These are phyloP conservation scores for Alces alces DNA, from an alignment of 2,113 vertebrate genomes.

Conservation along the genomic window DNA sequence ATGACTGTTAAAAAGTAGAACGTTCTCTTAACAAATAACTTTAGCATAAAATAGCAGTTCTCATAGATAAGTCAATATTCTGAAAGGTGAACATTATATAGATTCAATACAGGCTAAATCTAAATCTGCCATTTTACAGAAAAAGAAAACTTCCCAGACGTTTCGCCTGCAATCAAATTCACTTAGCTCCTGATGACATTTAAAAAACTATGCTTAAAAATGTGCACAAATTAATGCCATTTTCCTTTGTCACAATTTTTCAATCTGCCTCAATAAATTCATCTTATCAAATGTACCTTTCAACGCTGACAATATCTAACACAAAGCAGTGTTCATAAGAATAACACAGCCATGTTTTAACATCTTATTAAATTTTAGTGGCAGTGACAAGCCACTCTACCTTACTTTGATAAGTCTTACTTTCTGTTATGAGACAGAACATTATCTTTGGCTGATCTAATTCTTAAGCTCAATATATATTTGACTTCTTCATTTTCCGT, in stretches of 20 bases:
- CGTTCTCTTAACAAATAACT: background rate
- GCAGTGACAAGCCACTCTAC: background rate
- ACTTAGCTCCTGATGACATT: background rate
- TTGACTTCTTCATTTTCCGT: conserved; percentile 18
- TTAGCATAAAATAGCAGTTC: background rate
- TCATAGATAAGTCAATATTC: background rate
- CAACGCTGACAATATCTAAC: background rate
- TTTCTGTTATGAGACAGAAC: conserved; percentile 15
- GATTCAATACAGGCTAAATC: background rate
- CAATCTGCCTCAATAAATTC: background rate
- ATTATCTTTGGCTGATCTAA: background rate
- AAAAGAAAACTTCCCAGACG: conserved; percentile 6
- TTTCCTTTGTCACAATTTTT: background rate
- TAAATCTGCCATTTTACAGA: background rate
- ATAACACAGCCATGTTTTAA: background rate
- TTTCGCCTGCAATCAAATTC: conserved; percentile 1
- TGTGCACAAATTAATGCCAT: background rate
- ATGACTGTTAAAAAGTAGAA: background rate
- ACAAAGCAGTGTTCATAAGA: background rate
- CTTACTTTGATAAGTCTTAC: conserved; percentile 1
- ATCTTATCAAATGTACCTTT: background rate
- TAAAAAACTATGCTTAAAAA: background rate
- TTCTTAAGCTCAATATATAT: background rate
- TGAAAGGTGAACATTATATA: background rate
- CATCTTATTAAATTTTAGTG: conserved; percentile 29